Evolutionary conservation across 2,113 vertebrate species (phyloP).

Genomic region (Hippopotamus amphibius): DNA sequence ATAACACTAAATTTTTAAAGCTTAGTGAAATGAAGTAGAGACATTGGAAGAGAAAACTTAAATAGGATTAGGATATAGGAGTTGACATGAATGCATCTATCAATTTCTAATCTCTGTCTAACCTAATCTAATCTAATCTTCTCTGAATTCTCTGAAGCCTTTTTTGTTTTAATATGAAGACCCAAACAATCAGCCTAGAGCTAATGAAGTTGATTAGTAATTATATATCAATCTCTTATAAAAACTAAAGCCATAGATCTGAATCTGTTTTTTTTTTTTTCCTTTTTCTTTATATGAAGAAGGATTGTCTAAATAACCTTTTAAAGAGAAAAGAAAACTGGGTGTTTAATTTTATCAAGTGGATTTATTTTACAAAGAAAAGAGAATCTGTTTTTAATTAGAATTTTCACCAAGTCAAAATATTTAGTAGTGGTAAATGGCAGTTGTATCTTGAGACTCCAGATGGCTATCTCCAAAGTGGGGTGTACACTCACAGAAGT

Average conservation of each 20-base stretch:
- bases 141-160: not conserved
- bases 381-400: not conserved
- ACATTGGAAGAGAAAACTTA: not conserved
- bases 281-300: not conserved
- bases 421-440: not conserved
- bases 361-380: not conserved
- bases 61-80: not conserved
- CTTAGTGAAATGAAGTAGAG: not conserved
- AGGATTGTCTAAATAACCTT: not conserved
- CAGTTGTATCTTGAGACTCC: not conserved
- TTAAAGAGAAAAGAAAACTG: not conserved
- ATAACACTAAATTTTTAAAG: not conserved
- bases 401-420: not conserved
- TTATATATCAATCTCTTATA: not conserved
- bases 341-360: not conserved
- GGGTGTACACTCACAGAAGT: fast-evolving
- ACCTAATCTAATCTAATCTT: conserved; percentile 48
- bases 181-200: not conserved
- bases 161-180: not conserved
- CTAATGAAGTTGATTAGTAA: conserved; percentile 14
- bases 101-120: not conserved
- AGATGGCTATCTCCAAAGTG: not conserved
- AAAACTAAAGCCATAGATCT: not conserved
- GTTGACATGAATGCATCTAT: not conserved
- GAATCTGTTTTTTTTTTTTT: not conserved